These are phyloP conservation scores for Syrmaticus mikado DNA, from an alignment of 2,113 vertebrate genomes.

Conservation along the genomic window DNA sequence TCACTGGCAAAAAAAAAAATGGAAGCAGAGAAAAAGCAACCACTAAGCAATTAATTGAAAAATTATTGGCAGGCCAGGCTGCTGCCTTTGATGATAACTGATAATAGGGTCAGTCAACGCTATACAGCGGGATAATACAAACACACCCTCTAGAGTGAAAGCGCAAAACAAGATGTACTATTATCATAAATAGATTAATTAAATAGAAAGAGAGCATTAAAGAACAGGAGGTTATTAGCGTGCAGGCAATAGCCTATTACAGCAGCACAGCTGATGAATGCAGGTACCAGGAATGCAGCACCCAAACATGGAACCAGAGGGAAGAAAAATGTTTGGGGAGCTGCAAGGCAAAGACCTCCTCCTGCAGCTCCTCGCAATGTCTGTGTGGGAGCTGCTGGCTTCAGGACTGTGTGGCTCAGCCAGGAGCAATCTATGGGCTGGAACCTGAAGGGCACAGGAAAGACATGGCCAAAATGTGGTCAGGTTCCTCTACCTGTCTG, in stretches of 20 bases:
- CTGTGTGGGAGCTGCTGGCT: neutral
- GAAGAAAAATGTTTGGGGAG: neutral
- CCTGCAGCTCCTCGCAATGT: accelerated
- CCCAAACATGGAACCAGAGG: neutral
- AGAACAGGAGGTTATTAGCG: constrained; percentile 7
- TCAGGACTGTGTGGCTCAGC: accelerated
- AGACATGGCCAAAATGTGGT: neutral
- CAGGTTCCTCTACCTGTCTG: neutral
- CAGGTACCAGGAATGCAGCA: neutral
- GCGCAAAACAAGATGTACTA: constrained; percentile 49
- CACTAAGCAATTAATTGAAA: constrained; percentile 57
- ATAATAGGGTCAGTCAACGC: constrained; percentile 31
- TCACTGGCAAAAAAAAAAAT: neutral
- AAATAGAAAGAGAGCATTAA: constrained; percentile 57
- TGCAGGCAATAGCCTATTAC: constrained; percentile 23
- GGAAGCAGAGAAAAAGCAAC: constrained; percentile 3
- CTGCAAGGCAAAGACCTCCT: neutral
- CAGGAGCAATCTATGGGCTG: neutral
- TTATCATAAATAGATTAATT: constrained; percentile 71
- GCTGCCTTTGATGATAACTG: constrained; percentile 55
- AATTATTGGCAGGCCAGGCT: constrained; percentile 51
- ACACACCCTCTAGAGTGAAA: constrained; percentile 51
- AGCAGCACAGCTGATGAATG: neutral
- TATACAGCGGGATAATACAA: constrained; percentile 32
- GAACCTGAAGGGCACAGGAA: neutral